A percentile compares a stretch with the other conserved stretches of the same genome.
phyloP scores from a whole-genome alignment of 2,113 vertebrate genomes.

The Onychostruthus taczanowskii region DNA sequence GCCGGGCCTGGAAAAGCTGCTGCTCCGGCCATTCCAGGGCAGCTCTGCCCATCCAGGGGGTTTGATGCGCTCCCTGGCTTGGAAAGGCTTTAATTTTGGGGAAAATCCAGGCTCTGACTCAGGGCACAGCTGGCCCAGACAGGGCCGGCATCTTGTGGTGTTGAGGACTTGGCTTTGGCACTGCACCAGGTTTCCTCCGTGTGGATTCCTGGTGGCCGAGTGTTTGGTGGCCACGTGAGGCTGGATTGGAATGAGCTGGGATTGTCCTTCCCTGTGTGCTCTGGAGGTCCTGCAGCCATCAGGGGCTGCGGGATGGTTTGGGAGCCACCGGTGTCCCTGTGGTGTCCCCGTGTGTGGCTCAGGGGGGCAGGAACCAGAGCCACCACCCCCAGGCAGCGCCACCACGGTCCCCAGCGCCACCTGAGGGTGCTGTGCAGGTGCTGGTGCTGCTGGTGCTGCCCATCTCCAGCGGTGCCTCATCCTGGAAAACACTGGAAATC shows the following conservation, averaged over 20 bases:
- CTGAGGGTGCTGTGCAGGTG: neutral
- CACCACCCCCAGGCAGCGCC: rapidly evolving
- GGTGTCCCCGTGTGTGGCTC: rapidly evolving
- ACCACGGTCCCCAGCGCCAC: rapidly evolving
- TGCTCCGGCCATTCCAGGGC: neutral
- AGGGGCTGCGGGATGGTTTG: neutral
- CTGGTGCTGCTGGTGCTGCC: neutral
- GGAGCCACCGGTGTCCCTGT: rapidly evolving
- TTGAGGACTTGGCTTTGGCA: rapidly evolving
- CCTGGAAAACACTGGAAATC: neutral
- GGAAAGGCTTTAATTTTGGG: neutral
- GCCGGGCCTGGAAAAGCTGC: neutral
- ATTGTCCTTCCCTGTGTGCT: neutral
- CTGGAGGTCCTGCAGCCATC: rapidly evolving
- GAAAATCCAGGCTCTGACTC: neutral
- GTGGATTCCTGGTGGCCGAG: rapidly evolving
- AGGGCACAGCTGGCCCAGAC: neutral
- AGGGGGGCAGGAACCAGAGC: neutral
- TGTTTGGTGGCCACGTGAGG: rapidly evolving
- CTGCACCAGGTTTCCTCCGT: rapidly evolving
- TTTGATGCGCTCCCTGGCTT: neutral
- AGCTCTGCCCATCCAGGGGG: neutral
- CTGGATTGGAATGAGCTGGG: rapidly evolving
- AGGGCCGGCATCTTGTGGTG: rapidly evolving
- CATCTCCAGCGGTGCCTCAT: rapidly evolving